A percentile compares a stretch with the other conserved stretches of the same genome.
These are phyloP conservation scores for Clitarchus hookeri DNA, from an alignment of 2,888 invertebrate genomes.

Conservation along the genomic window DNA sequence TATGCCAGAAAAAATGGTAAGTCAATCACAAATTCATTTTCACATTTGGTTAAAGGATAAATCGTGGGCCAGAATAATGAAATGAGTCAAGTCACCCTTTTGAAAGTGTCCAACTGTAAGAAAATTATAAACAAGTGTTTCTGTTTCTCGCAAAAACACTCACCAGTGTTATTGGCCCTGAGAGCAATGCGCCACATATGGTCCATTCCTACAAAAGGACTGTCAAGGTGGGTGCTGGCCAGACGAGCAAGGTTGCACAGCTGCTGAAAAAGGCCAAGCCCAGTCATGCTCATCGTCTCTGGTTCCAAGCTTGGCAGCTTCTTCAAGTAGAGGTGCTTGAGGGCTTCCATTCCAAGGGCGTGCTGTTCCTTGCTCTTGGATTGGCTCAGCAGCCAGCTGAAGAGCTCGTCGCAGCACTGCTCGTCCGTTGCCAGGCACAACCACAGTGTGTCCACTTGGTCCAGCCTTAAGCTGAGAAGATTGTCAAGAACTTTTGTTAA, in stretches of 20 bases:
- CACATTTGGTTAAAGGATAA: no score
- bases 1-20: no score
- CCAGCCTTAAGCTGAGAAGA: conserved; percentile 70
- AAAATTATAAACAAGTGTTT: conserved; percentile 30
- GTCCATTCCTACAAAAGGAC: conserved; percentile 80
- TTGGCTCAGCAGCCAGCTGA: conserved; percentile 91
- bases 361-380: conserved; percentile 87
- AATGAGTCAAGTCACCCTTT: no score
- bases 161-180: conserved; percentile 82
- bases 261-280: conserved; percentile 88
- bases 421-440: conserved; percentile 83
- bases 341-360: conserved; percentile 83
- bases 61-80: no score
- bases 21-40: no score
- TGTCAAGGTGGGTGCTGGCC: conserved; percentile 71
- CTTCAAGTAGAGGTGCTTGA: conserved; percentile 84
- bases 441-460: conserved; percentile 92
- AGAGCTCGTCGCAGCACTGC: conserved; percentile 88
- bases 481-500: no score
- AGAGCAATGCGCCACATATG: conserved; percentile 94
- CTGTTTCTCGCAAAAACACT: neutral
- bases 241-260: conserved; percentile 84
- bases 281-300: conserved; percentile 90
- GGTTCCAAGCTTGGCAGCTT: conserved; percentile 88
- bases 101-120: no score